A percentile compares a stretch with the other conserved stretches of the same genome.
phyloP scores from a whole-genome alignment of 2,113 vertebrate species.

The Petromus typicus region DNA sequence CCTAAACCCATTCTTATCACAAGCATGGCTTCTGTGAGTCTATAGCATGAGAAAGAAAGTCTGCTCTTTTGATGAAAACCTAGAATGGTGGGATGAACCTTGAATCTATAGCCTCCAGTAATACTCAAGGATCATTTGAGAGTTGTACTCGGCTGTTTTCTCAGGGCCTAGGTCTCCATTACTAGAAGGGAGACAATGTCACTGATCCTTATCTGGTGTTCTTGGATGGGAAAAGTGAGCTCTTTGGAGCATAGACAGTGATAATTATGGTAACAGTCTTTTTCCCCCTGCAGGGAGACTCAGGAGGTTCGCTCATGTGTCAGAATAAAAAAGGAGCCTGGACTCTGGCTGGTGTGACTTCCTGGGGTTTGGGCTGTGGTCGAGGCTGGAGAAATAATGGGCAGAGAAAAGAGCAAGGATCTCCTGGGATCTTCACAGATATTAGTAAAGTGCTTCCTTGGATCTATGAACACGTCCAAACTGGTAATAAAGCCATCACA shows the following conservation, averaged over 20 bases:
- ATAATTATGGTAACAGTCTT: conserved; percentile 16
- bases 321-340: conserved; percentile 84
- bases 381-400: conserved; percentile 90
- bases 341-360: conserved; percentile 91
- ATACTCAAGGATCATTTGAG: background rate
- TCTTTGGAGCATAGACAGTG: background rate
- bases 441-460: conserved; percentile 89
- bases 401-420: conserved; percentile 86
- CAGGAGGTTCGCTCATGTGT: conserved; percentile 92
- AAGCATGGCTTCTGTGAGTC: background rate
- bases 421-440: conserved; percentile 92
- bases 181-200: background rate
- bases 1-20: background rate
- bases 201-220: background rate
- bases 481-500: conserved; percentile 73
- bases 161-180: background rate
- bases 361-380: conserved; percentile 94
- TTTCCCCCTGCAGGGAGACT: conserved; percentile 89
- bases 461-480: conserved; percentile 86
- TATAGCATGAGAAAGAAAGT: background rate
- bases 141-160: background rate
- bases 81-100: background rate
- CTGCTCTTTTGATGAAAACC: background rate
- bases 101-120: background rate
- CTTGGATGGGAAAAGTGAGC: background rate